Evolutionary conservation across 1,140 invertebrate species (phyloP).

Genomic region (Caenorhabditis inopinata): DNA sequence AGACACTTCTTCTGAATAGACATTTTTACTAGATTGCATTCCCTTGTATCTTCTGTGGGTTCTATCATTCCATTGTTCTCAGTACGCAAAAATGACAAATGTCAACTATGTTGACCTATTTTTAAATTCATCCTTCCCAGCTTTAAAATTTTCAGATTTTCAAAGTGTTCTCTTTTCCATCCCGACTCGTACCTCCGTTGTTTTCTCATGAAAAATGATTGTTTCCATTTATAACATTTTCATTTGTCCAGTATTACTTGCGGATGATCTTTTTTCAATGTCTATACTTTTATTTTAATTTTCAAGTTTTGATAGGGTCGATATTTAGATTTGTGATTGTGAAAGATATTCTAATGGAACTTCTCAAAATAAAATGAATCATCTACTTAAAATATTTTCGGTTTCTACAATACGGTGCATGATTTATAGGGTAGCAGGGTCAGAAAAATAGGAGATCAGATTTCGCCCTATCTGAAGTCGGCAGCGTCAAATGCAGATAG

Average conservation of each 20-base stretch:
- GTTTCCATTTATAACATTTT: neutral
- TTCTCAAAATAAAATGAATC: neutral
- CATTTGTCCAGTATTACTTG: neutral
- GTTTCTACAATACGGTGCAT: neutral
- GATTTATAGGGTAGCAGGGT: neutral
- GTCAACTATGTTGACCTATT: conserved; percentile 5
- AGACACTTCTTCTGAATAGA: neutral
- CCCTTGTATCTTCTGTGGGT: neutral
- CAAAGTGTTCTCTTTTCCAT: neutral
- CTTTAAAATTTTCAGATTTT: neutral
- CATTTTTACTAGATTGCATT: neutral
- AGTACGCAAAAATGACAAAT: neutral
- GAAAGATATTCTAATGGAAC: neutral
- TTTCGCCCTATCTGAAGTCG: neutral
- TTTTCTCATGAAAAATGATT: neutral
- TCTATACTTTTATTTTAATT: neutral
- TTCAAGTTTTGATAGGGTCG: neutral
- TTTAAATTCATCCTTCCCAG: neutral
- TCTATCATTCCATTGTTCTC: conserved; percentile 1
- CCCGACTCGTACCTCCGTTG: neutral
- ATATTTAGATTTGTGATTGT: conserved; percentile 16
- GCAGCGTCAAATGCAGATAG: neutral
- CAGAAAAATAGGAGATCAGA: neutral
- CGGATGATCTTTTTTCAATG: neutral
- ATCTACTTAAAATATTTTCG: neutral